These are phyloP conservation scores for Acrocera orbiculus DNA, from an alignment of 2,888 invertebrate genomes.

Conservation along the genomic window DNA sequence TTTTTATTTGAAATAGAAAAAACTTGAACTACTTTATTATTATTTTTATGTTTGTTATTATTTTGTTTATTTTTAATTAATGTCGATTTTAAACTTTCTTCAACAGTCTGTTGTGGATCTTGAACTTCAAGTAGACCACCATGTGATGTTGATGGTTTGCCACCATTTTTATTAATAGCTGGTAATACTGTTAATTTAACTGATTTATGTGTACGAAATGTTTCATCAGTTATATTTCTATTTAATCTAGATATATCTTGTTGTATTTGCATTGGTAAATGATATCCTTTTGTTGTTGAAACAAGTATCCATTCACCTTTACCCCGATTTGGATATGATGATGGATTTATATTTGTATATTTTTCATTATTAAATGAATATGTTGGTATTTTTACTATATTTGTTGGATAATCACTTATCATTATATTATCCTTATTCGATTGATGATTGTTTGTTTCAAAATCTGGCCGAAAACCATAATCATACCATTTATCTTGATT, in stretches of 20 bases:
- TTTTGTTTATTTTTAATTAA: not conserved
- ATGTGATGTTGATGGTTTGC: conserved; percentile 36
- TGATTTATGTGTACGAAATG: conserved; percentile 35
- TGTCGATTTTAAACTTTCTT: conserved; percentile 32
- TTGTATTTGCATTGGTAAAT: conserved; percentile 19
- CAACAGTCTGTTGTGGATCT: conserved; percentile 50
- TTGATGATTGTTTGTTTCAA: conserved; percentile 4
- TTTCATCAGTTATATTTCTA: conserved; percentile 14
- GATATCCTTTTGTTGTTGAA: conserved; percentile 61
- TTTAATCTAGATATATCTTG: no score
- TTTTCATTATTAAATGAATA: not conserved
- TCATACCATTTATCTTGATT: conserved; percentile 12
- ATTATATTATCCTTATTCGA: no score
- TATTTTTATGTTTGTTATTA: conserved; percentile 3
- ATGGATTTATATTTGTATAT: not conserved
- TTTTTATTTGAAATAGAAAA: conserved; percentile 6
- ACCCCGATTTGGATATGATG: conserved; percentile 39
- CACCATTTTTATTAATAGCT: conserved; percentile 37
- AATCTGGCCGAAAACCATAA: conserved; percentile 8
- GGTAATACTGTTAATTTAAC: conserved; percentile 57
- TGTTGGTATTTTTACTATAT: not conserved
- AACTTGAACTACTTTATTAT: conserved; percentile 10
- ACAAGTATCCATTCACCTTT: conserved; percentile 63
- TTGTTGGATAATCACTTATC: conserved; percentile 5
- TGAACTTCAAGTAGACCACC: conserved; percentile 60